Percentiles rank a stretch among this genome's conserved stretches.
Conservation (phyloP, 1,140 invertebrate species). For the Harpegnathos saltator region DNA sequence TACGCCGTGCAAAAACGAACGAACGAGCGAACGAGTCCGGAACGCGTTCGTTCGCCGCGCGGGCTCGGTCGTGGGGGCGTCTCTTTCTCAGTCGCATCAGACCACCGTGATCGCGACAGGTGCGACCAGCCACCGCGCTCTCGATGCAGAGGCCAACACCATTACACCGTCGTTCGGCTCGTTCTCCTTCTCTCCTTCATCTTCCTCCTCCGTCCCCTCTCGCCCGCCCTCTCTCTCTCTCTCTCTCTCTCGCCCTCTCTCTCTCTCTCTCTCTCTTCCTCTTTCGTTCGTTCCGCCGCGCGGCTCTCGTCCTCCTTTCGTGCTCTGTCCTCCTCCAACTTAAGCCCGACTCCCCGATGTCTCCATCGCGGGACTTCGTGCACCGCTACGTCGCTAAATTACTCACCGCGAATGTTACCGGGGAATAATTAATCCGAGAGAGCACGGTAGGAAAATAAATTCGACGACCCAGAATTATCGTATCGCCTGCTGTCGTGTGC, state of each 20-base stretch:
- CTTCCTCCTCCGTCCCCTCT: constrained; percentile 49
- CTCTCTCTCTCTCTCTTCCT: constrained; percentile 45
- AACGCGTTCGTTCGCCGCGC: constrained; percentile 67
- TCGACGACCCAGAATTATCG: constrained; percentile 47
- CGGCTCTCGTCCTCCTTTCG: constrained; percentile 16
- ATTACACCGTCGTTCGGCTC: constrained; percentile 75
- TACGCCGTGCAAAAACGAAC: constrained; percentile 61
- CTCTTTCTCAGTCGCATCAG: constrained; percentile 80
- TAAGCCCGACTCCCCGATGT: constrained; percentile 66
- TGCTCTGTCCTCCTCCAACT: constrained; percentile 49
- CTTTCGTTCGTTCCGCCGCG: constrained; percentile 15
- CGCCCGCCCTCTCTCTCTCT: constrained; percentile 34
- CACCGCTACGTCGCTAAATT: constrained; percentile 53
- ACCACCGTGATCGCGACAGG: constrained; percentile 84
- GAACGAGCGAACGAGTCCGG: constrained; percentile 73
- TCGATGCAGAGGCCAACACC: constrained; percentile 82
- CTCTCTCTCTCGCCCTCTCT: constrained; percentile 35
- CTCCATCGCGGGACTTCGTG: constrained; percentile 72
- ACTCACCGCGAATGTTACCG: constrained; percentile 54
- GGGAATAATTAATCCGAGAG: constrained; percentile 53
- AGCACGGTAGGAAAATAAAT: constrained; percentile 48
- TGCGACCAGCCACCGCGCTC: constrained; percentile 83
- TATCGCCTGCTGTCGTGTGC: not conserved
- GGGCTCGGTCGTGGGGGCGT: constrained; percentile 76
- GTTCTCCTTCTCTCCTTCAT: constrained; percentile 53